Conservation (phyloP, 2,113 vertebrate genomes). For the Peromyscus leucopus region DNA sequence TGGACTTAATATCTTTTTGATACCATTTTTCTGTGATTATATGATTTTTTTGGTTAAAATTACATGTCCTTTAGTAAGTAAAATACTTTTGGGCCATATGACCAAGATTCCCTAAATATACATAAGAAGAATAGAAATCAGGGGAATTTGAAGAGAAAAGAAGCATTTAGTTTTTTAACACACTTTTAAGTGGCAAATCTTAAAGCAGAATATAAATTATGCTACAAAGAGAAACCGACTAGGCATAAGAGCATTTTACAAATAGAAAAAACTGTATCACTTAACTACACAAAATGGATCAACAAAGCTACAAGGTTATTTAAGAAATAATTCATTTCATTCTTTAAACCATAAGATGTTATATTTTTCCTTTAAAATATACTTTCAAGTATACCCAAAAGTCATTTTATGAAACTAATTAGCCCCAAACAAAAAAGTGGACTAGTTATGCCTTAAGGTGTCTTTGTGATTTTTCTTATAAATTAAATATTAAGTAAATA, state of each 20-base stretch:
- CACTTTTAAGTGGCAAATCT: conserved; percentile 50
- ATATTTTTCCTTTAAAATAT: conserved; percentile 39
- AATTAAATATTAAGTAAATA: conserved; percentile 60
- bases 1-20: not conserved
- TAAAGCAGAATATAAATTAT: conserved; percentile 58
- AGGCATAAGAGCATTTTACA: not conserved
- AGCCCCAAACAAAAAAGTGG: conserved; percentile 8
- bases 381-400: conserved; percentile 39
- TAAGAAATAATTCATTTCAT: conserved; percentile 28
- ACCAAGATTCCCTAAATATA: not conserved
- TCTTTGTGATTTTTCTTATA: conserved; percentile 31
- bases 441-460: not conserved
- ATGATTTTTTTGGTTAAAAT: conserved; percentile 56
- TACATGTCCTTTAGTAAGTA: not conserved
- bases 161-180: not conserved
- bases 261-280: conserved; percentile 51
- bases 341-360: not conserved
- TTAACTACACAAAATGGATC: not conserved
- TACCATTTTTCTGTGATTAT: not conserved
- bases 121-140: not conserved
- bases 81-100: conserved; percentile 46
- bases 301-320: not conserved
- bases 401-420: conserved; percentile 56
- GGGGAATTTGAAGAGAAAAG: conserved; percentile 32
- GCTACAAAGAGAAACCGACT: not conserved